These are phyloP conservation scores for Amia ocellicauda DNA, from an alignment of 2,113 vertebrate genomes.

Conservation along the genomic window DNA sequence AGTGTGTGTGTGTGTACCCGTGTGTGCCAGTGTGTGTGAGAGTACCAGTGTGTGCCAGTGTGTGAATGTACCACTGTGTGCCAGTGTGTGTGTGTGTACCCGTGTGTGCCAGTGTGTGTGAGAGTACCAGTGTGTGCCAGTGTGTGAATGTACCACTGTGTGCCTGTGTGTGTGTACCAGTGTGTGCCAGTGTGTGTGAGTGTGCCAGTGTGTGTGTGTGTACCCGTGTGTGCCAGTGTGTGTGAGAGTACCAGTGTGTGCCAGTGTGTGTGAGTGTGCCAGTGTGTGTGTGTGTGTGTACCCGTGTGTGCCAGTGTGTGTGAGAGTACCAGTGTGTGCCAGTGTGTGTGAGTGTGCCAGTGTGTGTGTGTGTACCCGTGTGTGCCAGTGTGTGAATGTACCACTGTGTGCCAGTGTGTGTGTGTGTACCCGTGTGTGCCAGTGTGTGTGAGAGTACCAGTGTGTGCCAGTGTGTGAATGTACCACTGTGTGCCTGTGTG, in stretches of 20 bases:
- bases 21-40: no score
- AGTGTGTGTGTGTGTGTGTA: background rate
- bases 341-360: no score
- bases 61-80: background rate
- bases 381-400: background rate
- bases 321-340: background rate
- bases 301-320: background rate
- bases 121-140: background rate
- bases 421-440: no score
- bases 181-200: background rate
- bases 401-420: no score
- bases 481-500: background rate
- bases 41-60: background rate
- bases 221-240: background rate
- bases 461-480: background rate
- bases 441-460: no score
- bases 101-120: background rate
- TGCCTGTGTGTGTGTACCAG: background rate
- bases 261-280: constrained; percentile 3
- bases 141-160: constrained; percentile 7
- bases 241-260: background rate
- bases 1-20: no score
- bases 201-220: background rate
- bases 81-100: background rate
- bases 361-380: no score